phyloP scores from a whole-genome alignment of 37 sponge, comb jelly and placozoan species.

The Aphrocallistes beatrix region DNA sequence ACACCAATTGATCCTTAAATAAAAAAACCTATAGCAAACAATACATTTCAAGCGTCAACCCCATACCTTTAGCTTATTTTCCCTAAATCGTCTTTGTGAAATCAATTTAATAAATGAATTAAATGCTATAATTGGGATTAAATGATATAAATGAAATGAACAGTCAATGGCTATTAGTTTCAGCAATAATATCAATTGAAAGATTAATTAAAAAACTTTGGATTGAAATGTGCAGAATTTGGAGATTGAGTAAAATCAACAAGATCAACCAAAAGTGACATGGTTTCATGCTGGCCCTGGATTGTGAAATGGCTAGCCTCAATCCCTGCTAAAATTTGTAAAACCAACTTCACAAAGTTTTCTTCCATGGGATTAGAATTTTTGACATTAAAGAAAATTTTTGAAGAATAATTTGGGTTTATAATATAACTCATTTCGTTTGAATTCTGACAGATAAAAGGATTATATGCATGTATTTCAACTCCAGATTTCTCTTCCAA shows the following conservation, averaged over 20 bases:
- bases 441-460: neutral
- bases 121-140: no score
- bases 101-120: no score
- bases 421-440: neutral
- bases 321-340: neutral
- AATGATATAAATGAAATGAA: no score
- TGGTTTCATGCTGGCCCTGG: neutral
- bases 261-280: neutral
- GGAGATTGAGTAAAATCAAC: conserved; percentile 12
- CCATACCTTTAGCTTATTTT: no score
- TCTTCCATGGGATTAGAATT: neutral
- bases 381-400: no score
- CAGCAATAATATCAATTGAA: no score
- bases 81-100: no score
- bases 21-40: no score
- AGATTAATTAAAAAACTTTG: neutral
- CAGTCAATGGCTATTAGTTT: no score
- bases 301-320: neutral
- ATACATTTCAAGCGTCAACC: no score
- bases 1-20: no score
- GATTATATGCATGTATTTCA: neutral
- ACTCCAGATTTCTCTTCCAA: neutral
- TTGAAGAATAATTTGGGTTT: no score
- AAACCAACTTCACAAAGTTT: neutral
- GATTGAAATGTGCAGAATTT: neutral